phyloP scores from a whole-genome alignment of 2,113 vertebrate genomes.

The Sylvilagus bachmani region DNA sequence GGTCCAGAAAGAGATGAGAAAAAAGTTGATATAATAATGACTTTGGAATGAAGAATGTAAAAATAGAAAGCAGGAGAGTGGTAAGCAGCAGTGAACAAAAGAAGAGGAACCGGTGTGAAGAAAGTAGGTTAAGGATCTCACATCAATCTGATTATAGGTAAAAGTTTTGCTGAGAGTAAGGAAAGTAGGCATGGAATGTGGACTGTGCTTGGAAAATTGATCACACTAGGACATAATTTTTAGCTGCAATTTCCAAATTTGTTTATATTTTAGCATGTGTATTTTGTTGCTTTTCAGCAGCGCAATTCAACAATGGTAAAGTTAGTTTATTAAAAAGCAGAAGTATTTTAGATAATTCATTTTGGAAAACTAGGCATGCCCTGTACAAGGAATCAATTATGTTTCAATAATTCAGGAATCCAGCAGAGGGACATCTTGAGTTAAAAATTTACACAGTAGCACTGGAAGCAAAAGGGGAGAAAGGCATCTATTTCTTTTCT shows the following conservation, averaged over 20 bases:
- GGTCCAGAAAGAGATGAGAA: not conserved
- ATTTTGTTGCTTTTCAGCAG: not conserved
- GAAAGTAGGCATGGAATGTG: not conserved
- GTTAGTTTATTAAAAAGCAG: not conserved
- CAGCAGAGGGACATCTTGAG: slow-evolving; percentile 86
- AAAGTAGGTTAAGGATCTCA: not conserved
- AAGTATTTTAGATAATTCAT: not conserved
- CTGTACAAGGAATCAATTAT: not conserved
- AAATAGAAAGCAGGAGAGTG: not conserved
- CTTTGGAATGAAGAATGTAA: not conserved
- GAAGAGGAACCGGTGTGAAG: not conserved
- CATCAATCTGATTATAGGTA: not conserved
- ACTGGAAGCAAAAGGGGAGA: not conserved
- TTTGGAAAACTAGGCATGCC: not conserved
- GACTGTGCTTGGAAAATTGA: not conserved
- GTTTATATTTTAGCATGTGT: not conserved
- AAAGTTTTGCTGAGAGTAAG: not conserved
- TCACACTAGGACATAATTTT: not conserved
- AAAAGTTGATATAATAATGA: not conserved
- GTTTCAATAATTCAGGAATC: slow-evolving; percentile 52
- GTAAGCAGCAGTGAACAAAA: not conserved
- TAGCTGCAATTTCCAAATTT: not conserved
- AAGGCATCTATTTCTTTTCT: not conserved
- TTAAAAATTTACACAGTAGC: slow-evolving; percentile 72
- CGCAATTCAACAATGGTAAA: not conserved